Evolutionary conservation across 2,888 invertebrate species (phyloP).

Genomic region (Ophion slaviceki): DNA sequence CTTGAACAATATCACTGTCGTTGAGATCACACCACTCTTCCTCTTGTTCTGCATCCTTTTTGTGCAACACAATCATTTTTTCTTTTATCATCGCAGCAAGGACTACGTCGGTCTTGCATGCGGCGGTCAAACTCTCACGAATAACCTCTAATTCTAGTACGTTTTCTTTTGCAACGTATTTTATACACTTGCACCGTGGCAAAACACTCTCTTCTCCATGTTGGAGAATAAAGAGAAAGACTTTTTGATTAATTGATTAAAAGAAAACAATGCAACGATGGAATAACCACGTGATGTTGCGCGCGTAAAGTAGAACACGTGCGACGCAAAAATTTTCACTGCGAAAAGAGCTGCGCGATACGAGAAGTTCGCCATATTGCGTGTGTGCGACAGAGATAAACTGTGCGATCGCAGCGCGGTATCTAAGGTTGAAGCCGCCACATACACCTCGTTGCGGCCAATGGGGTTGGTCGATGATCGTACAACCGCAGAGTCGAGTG

Average conservation of each 20-base stretch:
- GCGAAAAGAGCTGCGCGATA: no score
- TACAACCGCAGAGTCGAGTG: background rate
- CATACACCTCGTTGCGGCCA: background rate
- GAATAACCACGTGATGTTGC: no score
- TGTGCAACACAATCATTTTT: constrained; percentile 29
- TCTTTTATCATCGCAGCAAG: constrained; percentile 2
- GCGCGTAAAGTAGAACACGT: no score
- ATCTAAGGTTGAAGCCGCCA: background rate
- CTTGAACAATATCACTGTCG: background rate
- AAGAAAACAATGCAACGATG: no score
- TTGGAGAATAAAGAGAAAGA: background rate
- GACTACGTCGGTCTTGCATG: constrained; percentile 12
- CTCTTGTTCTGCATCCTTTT: background rate
- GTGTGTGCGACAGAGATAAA: background rate
- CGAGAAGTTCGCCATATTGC: no score
- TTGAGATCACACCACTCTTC: constrained; percentile 20
- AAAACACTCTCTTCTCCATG: constrained; percentile 22
- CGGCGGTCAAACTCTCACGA: constrained; percentile 6
- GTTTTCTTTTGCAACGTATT: background rate
- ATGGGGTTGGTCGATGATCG: background rate
- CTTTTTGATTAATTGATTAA: no score
- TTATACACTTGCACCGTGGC: constrained; percentile 8
- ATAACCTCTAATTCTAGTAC: background rate
- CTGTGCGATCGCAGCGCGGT: background rate
- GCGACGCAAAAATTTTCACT: no score